Conservation (phyloP, 2,888 invertebrate species). For the Sminthurinus aureus region DNA sequence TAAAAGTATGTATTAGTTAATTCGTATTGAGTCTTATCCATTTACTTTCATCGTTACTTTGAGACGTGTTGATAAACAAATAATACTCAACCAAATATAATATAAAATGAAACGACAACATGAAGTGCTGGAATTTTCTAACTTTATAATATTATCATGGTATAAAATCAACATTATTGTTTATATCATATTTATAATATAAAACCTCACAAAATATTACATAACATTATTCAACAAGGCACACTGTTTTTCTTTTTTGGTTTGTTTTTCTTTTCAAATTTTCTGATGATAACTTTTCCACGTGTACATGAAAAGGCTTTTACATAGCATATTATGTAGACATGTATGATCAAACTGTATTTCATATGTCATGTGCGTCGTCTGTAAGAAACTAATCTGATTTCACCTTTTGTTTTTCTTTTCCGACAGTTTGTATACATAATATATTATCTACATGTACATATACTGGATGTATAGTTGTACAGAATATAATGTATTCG, state of each 20-base stretch:
- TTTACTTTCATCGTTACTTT: not conserved
- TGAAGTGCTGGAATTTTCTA: no score
- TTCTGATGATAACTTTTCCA: not conserved
- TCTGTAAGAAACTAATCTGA: not conserved
- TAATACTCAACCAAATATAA: not conserved
- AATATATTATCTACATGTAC: no score
- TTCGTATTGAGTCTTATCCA: not conserved
- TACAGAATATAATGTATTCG: no score
- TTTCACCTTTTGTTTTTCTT: not conserved
- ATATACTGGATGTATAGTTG: no score
- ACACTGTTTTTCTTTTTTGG: slow-evolving; percentile 10
- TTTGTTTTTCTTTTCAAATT: not conserved
- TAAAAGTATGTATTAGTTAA: no score
- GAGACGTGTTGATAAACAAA: not conserved
- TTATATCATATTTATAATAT: no score
- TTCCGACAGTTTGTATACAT: not conserved
- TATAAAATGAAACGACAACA: not conserved
- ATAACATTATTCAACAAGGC: slow-evolving; percentile 1
- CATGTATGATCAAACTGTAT: not conserved
- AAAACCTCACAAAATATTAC: not conserved
- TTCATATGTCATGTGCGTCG: not conserved
- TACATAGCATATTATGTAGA: not conserved
- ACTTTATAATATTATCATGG: no score
- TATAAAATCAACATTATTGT: no score
- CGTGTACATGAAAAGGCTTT: not conserved